Evolutionary conservation across 2,113 vertebrate species (phyloP), one percentile per base, ranked within the genome.

Genomic region (Platycercus adscitus): DNA sequence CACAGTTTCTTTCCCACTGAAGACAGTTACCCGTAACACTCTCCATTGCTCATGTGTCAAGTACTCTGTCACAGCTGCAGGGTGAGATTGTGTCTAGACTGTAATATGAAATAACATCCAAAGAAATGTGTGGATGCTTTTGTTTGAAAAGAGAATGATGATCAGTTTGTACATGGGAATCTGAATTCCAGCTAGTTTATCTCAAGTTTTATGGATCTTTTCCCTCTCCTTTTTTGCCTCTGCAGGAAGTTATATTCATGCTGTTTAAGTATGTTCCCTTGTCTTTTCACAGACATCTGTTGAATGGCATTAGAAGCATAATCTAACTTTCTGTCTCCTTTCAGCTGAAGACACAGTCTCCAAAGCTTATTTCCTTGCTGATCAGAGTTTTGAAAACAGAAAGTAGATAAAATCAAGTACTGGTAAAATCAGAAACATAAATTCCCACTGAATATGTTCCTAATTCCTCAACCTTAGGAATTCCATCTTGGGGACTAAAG

Each of bases 91-190:
- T 37, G 71, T 56, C 37, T 68, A 43, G 46, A 20, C 31, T 81
- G 4, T 46, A 60, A 68, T 31, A 29, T 78, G 46, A 94, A 95
- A 66, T 37, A 61, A 25, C 28, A 41, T 69, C 64, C 28, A 47
- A 86, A 71, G 56, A 75, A 23, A 25, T 0, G 0, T 6, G 18
- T 76, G 28, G 41, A 52, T 15, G 84, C 37, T 78, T 84, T 81
- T 96, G 61, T 89, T 91, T 93, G 86, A 69, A 88, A 93, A 61
- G 64, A 75, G 35, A 71, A 41, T 56, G 52, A 81, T 52, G 23
- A 86, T 60, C 14, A 21, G 25, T 84, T 78, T 88, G 12, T 65
- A 23, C 29, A 7, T 17, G 19, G 21, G 35, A 11, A 79, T 72
- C 49, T 88, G 52, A 93, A 65, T 91, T 84, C 64, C 0, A 0